Percentiles rank a stretch among this genome's conserved stretches.
These are phyloP conservation scores for Magallana angulata DNA, from an alignment of 1,140 invertebrate genomes.

Conservation along the genomic window DNA sequence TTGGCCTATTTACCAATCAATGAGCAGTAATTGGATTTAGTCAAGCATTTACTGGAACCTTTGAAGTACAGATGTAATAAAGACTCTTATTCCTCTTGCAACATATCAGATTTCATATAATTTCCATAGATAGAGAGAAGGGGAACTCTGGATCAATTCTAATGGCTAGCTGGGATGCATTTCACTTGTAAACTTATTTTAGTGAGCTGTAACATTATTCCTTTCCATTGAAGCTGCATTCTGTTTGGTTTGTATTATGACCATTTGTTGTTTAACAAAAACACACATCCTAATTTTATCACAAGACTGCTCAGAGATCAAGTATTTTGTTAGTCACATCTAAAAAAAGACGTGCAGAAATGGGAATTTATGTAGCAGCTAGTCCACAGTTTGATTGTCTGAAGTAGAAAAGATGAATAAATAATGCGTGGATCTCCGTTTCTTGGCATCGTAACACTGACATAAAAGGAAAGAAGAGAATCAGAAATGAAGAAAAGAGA, in stretches of 20 bases:
- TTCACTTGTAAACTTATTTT: neutral
- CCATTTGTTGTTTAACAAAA: neutral
- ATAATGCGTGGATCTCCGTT: neutral
- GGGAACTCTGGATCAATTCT: neutral
- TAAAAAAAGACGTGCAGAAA: neutral
- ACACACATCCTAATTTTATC: neutral
- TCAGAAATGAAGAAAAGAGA: neutral
- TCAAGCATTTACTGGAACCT: slow-evolving; percentile 1
- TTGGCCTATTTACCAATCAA: slow-evolving; percentile 17
- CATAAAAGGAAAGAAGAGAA: neutral
- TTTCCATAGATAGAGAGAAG: neutral
- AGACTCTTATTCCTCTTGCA: neutral
- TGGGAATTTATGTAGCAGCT: neutral
- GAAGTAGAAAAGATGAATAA: neutral
- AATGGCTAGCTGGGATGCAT: neutral
- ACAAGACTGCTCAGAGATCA: neutral
- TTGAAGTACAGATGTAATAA: slow-evolving; percentile 13
- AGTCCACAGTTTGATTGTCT: slow-evolving; percentile 7
- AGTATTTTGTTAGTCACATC: slow-evolving; percentile 13
- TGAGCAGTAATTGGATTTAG: neutral
- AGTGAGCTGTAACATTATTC: too few relatives aligned
- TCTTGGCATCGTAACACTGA: too few relatives aligned
- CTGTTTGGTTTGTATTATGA: neutral
- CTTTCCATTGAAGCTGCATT: neutral
- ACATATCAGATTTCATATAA: slow-evolving; percentile 19